Conservation (phyloP, 2,888 invertebrate genomes). For the Brassicogethes aeneus region DNA sequence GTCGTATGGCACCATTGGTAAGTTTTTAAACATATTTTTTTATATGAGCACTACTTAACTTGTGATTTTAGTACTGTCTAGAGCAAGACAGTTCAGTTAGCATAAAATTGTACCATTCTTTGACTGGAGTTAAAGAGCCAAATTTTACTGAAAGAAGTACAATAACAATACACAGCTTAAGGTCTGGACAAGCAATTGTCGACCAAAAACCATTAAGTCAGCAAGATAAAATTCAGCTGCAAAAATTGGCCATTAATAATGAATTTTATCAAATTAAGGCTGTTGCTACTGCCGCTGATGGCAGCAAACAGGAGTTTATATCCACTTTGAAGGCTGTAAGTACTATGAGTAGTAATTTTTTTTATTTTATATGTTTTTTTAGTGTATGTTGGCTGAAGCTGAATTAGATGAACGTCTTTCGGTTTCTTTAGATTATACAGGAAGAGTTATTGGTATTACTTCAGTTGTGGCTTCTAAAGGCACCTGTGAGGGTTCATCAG, state of each 20-base stretch:
- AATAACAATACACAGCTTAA: conserved; percentile 60
- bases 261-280: conserved; percentile 69
- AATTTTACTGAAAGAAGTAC: conserved; percentile 59
- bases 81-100: conserved; percentile 70
- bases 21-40: too few species aligned
- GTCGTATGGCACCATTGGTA: too few species aligned
- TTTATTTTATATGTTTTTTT: conserved; percentile 15
- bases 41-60: too few species aligned
- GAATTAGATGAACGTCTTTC: conserved; percentile 70
- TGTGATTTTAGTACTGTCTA: conserved; percentile 49
- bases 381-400: conserved; percentile 68
- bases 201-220: conserved; percentile 52
- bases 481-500: conserved; percentile 42
- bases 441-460: conserved; percentile 65
- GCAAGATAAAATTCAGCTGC: conserved; percentile 48
- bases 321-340: conserved; percentile 73
- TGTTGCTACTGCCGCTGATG: conserved; percentile 57
- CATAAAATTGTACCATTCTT: conserved; percentile 59
- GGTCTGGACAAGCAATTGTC: conserved; percentile 53
- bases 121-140: conserved; percentile 42
- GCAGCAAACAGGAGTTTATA: conserved; percentile 56
- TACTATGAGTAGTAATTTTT: conserved; percentile 7
- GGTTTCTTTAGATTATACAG: conserved; percentile 70
- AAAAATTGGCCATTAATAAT: conserved; percentile 56
- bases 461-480: conserved; percentile 44